Percentiles rank a stretch among this genome's conserved stretches.
These are phyloP conservation scores for Erynnis tages DNA, from an alignment of 2,888 invertebrate species.

Conservation along the genomic window DNA sequence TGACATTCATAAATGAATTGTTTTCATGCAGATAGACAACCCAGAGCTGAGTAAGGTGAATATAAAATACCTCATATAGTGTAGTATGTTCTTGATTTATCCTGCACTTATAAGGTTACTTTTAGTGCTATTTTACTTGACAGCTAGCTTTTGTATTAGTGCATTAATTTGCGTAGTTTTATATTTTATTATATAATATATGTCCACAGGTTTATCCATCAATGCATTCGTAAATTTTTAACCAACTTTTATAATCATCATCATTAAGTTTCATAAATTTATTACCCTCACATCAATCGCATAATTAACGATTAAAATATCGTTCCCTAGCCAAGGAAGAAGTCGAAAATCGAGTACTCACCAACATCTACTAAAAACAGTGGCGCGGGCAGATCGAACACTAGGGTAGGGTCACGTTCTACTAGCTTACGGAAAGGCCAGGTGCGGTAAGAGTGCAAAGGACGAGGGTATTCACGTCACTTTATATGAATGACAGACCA, in stretches of 20 bases:
- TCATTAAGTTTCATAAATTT: background rate
- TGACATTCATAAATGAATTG: slow-evolving; percentile 1
- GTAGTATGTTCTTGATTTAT: background rate
- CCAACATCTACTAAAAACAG: slow-evolving; percentile 46
- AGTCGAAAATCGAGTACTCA: slow-evolving; percentile 59
- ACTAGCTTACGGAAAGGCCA: slow-evolving; percentile 11
- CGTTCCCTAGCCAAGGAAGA: slow-evolving; percentile 72
- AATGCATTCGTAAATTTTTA: too few species aligned
- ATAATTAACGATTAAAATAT: slow-evolving; percentile 39
- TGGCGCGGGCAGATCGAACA: slow-evolving; percentile 57
- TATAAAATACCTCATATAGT: too few species aligned
- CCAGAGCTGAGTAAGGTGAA: slow-evolving; percentile 28
- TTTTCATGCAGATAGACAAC: slow-evolving; percentile 31
- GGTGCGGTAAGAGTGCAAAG: slow-evolving; percentile 26
- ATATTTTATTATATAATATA: too few species aligned
- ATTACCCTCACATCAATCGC: background rate
- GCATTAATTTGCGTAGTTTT: too few species aligned
- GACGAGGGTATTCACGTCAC: slow-evolving; percentile 6
- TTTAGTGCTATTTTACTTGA: too few species aligned
- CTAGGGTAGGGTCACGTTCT: slow-evolving; percentile 66
- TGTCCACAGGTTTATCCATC: too few species aligned
- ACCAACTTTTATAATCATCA: too few species aligned
- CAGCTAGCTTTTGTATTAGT: too few species aligned
- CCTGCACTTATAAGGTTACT: background rate
- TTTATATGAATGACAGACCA: slow-evolving; percentile 1